These are phyloP conservation scores for Hippocampus barbouri DNA, from an alignment of 2,113 vertebrate genomes.

Conservation along the genomic window DNA sequence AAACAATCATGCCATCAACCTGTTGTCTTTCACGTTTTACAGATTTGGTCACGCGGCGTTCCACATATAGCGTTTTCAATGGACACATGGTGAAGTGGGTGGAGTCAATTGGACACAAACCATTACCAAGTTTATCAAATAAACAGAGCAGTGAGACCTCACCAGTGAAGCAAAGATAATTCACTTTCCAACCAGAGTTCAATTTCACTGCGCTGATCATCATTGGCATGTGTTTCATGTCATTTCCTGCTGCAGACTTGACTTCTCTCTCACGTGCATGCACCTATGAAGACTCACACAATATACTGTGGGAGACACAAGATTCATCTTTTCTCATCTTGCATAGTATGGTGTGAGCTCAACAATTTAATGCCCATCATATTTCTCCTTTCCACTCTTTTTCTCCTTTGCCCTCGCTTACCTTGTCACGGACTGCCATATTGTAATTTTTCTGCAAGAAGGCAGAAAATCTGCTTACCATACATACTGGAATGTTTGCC, in stretches of 20 bases:
- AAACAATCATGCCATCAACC: too few species aligned
- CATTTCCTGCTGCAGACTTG: conserved; percentile 7
- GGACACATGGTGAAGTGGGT: background rate
- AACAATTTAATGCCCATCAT: conserved; percentile 42
- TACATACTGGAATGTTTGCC: conserved; percentile 54
- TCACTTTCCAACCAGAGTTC: conserved; percentile 63
- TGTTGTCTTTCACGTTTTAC: too few species aligned
- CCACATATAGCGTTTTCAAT: background rate
- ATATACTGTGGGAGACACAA: background rate
- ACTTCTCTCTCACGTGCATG: background rate
- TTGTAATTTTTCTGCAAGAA: conserved; percentile 64
- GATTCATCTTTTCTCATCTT: conserved; percentile 30
- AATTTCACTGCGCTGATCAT: conserved; percentile 44
- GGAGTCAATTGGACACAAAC: conserved; percentile 24
- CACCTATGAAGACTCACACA: background rate
- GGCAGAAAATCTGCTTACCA: conserved; percentile 72
- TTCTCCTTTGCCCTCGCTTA: background rate
- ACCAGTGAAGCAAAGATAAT: conserved; percentile 60
- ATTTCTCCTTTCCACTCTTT: conserved; percentile 12
- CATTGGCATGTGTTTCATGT: conserved; percentile 29
- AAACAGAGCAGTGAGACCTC: conserved; percentile 29
- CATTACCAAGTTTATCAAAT: conserved; percentile 13
- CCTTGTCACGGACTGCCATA: conserved; percentile 31
- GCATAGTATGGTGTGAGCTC: conserved; percentile 19
- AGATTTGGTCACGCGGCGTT: too few species aligned